A percentile compares a stretch with the other conserved stretches of the same genome.
Conservation (phyloP, 2,888 invertebrate genomes). For the Nesidiocoris tenuis region DNA sequence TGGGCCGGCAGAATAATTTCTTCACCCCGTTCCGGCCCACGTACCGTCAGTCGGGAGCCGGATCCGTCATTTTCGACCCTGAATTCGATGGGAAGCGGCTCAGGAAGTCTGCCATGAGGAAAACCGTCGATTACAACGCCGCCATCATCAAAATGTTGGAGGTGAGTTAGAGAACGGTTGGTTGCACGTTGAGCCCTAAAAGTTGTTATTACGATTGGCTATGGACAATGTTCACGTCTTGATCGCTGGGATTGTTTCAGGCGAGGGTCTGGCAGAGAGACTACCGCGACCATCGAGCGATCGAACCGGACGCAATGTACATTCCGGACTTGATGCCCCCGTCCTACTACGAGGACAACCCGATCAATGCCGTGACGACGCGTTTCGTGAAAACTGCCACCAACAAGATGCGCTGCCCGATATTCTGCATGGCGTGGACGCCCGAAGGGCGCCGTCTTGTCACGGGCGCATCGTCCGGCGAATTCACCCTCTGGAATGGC, state of each 20-base stretch:
- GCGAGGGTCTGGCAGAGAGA: conserved; percentile 95
- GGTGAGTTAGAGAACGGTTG: no score
- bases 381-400: conserved; percentile 98
- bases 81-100: conserved; percentile 95
- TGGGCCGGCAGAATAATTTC: conserved; percentile 54
- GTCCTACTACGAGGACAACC: conserved; percentile 88
- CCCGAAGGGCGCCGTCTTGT: conserved; percentile 96
- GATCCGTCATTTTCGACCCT: conserved; percentile 54
- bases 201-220: no score
- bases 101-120: conserved; percentile 93
- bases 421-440: conserved; percentile 99
- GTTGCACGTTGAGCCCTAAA: no score
- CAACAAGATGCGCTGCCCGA: conserved; percentile 99
- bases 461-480: conserved; percentile 98
- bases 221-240: no score
- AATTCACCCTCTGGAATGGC: conserved; percentile 99
- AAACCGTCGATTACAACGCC: conserved; percentile 97
- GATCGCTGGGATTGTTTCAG: no score
- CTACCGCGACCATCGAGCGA: conserved; percentile 78
- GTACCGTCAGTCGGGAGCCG: conserved; percentile 54
- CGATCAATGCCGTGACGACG: conserved; percentile 93
- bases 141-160: conserved; percentile 89
- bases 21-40: conserved; percentile 59
- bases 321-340: conserved; percentile 92
- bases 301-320: conserved; percentile 95